Percentiles rank a stretch among this genome's conserved stretches.
Evolutionary conservation across 2,113 vertebrate species (phyloP).

Genomic region (Calonectris borealis): DNA sequence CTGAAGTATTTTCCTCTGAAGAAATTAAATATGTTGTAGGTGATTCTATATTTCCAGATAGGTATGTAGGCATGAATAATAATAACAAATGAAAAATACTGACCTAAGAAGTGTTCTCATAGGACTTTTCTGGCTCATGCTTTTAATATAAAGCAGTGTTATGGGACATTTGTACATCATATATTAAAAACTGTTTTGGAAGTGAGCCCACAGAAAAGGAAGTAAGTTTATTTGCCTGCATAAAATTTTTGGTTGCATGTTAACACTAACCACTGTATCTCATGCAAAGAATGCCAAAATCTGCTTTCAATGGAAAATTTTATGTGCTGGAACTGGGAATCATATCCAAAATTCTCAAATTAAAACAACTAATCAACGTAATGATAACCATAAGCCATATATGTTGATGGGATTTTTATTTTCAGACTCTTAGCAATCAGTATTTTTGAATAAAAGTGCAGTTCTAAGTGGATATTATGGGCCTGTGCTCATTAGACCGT

Average conservation of each 20-base stretch:
- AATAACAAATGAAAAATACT: constrained; percentile 34
- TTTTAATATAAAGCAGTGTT: constrained; percentile 55
- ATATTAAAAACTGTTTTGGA: constrained; percentile 69
- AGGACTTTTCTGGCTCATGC: constrained; percentile 48
- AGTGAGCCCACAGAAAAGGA: constrained; percentile 56
- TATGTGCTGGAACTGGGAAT: constrained; percentile 56
- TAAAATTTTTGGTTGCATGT: constrained; percentile 68
- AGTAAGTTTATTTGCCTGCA: constrained; percentile 69
- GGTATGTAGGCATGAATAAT: neutral
- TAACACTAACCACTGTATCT: constrained; percentile 71
- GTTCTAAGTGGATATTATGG: neutral
- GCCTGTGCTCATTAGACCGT: neutral
- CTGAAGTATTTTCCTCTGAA: neutral
- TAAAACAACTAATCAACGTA: constrained; percentile 64
- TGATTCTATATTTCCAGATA: neutral
- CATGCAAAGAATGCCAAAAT: constrained; percentile 61
- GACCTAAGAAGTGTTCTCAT: constrained; percentile 49
- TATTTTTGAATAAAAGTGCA: neutral
- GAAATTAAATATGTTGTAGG: neutral
- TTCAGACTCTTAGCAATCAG: neutral
- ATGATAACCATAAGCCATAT: constrained; percentile 52
- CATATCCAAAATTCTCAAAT: constrained; percentile 50
- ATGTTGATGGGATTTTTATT: constrained; percentile 24
- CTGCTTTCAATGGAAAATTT: constrained; percentile 69
- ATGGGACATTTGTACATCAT: constrained; percentile 42